A percentile compares a stretch with the other conserved stretches of the same genome.
These are phyloP conservation scores for Bos javanicus DNA, from an alignment of 2,113 vertebrate species.

Conservation along the genomic window DNA sequence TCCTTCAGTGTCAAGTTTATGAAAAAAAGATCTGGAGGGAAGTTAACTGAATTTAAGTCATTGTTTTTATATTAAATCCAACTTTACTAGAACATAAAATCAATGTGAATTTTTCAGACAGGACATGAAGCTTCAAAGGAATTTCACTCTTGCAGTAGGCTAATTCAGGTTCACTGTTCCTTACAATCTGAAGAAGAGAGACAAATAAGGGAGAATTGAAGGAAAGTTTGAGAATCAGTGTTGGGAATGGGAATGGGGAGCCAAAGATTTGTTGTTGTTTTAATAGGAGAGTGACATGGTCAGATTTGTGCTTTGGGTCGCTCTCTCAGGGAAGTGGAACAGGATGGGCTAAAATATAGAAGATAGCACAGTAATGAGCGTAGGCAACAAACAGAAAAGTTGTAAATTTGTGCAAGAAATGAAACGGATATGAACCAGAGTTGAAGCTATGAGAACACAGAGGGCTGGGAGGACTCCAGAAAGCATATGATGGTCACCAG, in stretches of 20 bases:
- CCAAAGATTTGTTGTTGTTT: background rate
- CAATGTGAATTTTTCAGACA: background rate
- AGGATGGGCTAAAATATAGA: background rate
- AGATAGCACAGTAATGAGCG: background rate
- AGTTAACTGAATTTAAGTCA: background rate
- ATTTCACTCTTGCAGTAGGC: background rate
- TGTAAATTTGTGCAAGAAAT: background rate
- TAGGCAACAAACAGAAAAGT: background rate
- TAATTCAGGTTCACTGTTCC: background rate
- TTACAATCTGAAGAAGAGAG: background rate
- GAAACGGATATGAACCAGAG: background rate
- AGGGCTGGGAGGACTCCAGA: background rate
- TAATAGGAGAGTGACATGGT: background rate
- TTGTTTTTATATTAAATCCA: background rate
- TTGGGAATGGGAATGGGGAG: background rate
- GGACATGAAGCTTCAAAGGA: background rate
- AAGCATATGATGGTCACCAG: background rate
- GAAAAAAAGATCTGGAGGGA: background rate
- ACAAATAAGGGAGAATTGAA: background rate
- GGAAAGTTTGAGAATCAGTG: background rate
- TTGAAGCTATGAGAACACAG: background rate
- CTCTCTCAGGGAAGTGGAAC: background rate
- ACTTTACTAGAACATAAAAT: background rate
- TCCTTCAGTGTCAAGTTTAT: background rate
- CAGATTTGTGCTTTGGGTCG: background rate